Conservation (phyloP, 2,888 invertebrate species). For the Drosophila mettleri region DNA sequence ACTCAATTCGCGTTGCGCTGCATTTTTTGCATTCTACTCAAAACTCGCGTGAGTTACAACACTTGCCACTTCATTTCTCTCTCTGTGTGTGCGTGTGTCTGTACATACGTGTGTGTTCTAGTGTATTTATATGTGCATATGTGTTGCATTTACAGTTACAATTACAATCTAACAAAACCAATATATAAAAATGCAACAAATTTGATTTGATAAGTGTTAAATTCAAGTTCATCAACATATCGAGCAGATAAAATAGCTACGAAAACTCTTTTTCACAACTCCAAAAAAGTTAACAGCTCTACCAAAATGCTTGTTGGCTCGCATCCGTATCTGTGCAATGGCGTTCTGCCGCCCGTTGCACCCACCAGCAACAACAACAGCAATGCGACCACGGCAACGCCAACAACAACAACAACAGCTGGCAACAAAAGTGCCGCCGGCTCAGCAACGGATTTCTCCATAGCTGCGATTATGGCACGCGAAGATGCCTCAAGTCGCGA, state of each 20-base stretch:
- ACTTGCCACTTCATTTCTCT: slow-evolving; percentile 11
- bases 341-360: slow-evolving; percentile 64
- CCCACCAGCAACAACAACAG: slow-evolving; percentile 55
- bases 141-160: slow-evolving; percentile 36
- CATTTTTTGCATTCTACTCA: slow-evolving; percentile 36
- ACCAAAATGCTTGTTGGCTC: slow-evolving; percentile 82
- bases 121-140: slow-evolving; percentile 19
- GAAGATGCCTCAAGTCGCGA: slow-evolving; percentile 85
- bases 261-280: slow-evolving; percentile 6
- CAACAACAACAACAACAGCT: slow-evolving; percentile 68
- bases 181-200: slow-evolving; percentile 50
- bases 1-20: slow-evolving; percentile 69
- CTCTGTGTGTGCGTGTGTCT: not conserved
- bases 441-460: slow-evolving; percentile 95
- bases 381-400: slow-evolving; percentile 86
- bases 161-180: slow-evolving; percentile 24
- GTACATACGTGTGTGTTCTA: slow-evolving; percentile 5
- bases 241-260: slow-evolving; percentile 28
- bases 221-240: slow-evolving; percentile 30
- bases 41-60: slow-evolving; percentile 25
- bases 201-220: slow-evolving; percentile 65
- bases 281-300: slow-evolving; percentile 7
- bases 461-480: slow-evolving; percentile 96
- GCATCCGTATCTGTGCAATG: slow-evolving; percentile 82
- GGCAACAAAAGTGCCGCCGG: slow-evolving; percentile 82